phyloP scores from a whole-genome alignment of 2,888 invertebrate species.

The Ryuthela nishihirai region DNA sequence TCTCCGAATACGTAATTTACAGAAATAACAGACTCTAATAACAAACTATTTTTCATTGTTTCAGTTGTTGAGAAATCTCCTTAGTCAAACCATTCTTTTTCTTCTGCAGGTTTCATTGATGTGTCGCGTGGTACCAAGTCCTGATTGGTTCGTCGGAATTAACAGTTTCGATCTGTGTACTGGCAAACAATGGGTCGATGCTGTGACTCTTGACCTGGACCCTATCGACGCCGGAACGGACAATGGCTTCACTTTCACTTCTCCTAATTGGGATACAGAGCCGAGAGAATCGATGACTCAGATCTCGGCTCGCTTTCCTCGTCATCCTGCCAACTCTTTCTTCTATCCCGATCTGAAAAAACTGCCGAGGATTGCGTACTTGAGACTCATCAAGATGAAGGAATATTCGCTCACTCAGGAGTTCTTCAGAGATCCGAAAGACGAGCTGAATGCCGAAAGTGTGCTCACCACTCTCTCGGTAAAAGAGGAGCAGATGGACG shows the following conservation, averaged over 20 bases:
- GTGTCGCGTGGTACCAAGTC: conserved; percentile 86
- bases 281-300: conserved; percentile 83
- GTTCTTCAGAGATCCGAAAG: background rate
- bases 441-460: background rate
- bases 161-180: conserved; percentile 87
- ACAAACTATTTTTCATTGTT: no score
- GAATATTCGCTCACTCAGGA: conserved; percentile 17
- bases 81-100: no score
- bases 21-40: no score
- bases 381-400: conserved; percentile 54
- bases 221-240: conserved; percentile 92
- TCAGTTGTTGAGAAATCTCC: no score
- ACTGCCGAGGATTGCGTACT: conserved; percentile 83
- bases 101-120: conserved; percentile 80
- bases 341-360: conserved; percentile 84
- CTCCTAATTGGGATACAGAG: conserved; percentile 92
- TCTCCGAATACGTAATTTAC: no score
- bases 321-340: conserved; percentile 90
- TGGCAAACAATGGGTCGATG: conserved; percentile 86
- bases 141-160: conserved; percentile 89
- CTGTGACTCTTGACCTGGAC: conserved; percentile 84
- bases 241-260: conserved; percentile 92
- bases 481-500: no score
- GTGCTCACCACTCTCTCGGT: no score
- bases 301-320: conserved; percentile 82